Conservation (phyloP, 2,797 vertebrate species). For the Chaunax sp. region DNA sequence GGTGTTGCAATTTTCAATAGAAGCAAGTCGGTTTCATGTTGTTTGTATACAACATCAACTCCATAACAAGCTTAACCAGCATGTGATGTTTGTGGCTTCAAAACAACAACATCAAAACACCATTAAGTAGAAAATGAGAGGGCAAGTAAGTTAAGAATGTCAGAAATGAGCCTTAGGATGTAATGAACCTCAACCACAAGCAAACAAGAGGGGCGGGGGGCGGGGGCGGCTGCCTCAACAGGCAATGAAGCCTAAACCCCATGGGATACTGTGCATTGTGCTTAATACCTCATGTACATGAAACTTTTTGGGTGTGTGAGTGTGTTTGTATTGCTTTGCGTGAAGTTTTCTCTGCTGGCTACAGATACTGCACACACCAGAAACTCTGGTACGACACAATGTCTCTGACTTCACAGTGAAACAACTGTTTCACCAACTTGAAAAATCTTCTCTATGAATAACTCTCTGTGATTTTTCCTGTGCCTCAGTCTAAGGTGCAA, state of each 20-base stretch:
- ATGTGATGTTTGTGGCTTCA: conserved; percentile 28
- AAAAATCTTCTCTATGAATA: conserved; percentile 54
- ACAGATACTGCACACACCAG: conserved; percentile 36
- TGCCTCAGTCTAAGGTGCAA: conserved; percentile 23
- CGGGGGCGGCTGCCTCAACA: conserved; percentile 37
- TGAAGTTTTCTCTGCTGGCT: conserved; percentile 52
- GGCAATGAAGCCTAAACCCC: conserved; percentile 46
- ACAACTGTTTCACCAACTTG: conserved; percentile 14
- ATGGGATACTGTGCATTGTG: conserved; percentile 22
- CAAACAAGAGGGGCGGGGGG: conserved; percentile 17
- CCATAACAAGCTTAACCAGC: not conserved
- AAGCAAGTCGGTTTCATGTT: conserved; percentile 18
- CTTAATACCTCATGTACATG: conserved; percentile 50
- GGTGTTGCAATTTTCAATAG: conserved; percentile 20
- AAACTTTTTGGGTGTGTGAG: conserved; percentile 25
- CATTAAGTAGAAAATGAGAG: conserved; percentile 33
- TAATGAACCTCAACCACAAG: conserved; percentile 51
- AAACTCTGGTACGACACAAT: conserved; percentile 12
- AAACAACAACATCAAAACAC: conserved; percentile 44
- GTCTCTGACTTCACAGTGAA: conserved; percentile 36
- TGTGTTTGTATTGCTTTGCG: conserved; percentile 41
- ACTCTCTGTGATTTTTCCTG: conserved; percentile 48
- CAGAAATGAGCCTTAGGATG: conserved; percentile 50
- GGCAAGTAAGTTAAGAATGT: conserved; percentile 46
- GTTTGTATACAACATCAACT: conserved; percentile 1